Base-by-base conservation (phyloP, 2,113 vertebrate genomes). In the Paramisgurnus dabryanus region DNA sequence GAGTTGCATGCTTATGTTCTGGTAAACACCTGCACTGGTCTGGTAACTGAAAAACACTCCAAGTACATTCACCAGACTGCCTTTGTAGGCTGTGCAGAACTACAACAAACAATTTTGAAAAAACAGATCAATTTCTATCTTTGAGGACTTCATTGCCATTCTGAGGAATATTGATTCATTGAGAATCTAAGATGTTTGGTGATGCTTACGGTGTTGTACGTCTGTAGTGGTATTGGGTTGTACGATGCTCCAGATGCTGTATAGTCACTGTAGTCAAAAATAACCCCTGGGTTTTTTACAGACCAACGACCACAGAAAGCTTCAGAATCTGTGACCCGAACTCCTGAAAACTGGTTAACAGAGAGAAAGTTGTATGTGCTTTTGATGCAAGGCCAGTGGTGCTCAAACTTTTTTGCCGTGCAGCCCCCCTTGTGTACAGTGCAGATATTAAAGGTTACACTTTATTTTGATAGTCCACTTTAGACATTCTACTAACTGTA, bases 81-180 rank as follows among this genome's bases (percentile, higher is more conserved):
- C 95, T 88, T 90, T 95, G 85, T 95, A 95, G 5, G 94, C 95
- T 73, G 96, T 93, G 81, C 95, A 96, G 47, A 95, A 87, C 94
- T 95, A 84, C 9, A 79, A 55, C 91, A 0, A 79, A 89, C 27
- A 34, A 34, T 34, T 34, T 66, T 93, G 76, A 4, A 69, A 79
- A 92, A 86, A 17, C 81, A 60, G 49, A 43, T 40, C 34, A 34
- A 34, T 34, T 34, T 34, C 27, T 2, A 34, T 47, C 45, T 47
- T 47, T 7, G 7, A 47, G 5, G 10, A 47, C 2, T 47, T 47
- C 4, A 47, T 47, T 47, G 2, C 7, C 45, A 47, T 47, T 8
- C 45, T 47, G 45, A 47, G 10, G 45, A 8, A 47, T 8, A 34
- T 34, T 34, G 27, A 34, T 34, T 34, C 27, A 34, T 34, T 34